Percentiles rank a stretch among this genome's conserved stretches.
phyloP scores from a whole-genome alignment of 2,888 invertebrate species.

The Adelognathus sp. region DNA sequence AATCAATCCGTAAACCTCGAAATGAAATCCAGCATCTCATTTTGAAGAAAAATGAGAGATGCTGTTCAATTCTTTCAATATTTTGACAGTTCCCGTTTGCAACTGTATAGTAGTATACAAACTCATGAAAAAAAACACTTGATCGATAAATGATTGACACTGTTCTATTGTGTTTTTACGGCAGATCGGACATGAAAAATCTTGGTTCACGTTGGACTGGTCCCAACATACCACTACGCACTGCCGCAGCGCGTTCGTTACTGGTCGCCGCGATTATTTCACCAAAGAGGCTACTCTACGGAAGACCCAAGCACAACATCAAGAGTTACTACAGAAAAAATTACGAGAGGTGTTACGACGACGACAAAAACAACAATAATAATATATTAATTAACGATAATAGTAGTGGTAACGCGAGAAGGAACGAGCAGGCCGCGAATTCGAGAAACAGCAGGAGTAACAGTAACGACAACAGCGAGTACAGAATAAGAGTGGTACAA shows the following conservation, averaged over 20 bases:
- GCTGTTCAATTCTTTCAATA: too few species aligned
- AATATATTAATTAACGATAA: conserved; percentile 40
- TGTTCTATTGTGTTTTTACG: too few species aligned
- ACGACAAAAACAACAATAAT: conserved; percentile 58
- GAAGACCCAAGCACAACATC: conserved; percentile 65
- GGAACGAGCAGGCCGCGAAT: conserved; percentile 58
- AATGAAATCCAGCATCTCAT: too few species aligned
- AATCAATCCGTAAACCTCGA: too few species aligned
- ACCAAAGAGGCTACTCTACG: conserved; percentile 70
- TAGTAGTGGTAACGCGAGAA: conserved; percentile 51
- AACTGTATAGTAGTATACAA: not conserved
- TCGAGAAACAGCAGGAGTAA: conserved; percentile 63
- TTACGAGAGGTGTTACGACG: conserved; percentile 56
- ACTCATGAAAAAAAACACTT: not conserved
- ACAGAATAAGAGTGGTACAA: conserved; percentile 60
- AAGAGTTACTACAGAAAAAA: conserved; percentile 57
- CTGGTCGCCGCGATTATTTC: conserved; percentile 80
- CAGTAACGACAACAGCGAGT: conserved; percentile 42
- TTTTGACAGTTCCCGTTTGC: too few species aligned
- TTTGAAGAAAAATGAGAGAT: too few species aligned
- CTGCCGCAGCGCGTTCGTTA: conserved; percentile 83
- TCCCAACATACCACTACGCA: conserved; percentile 86
- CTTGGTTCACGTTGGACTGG: conserved; percentile 87
- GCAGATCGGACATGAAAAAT: conserved; percentile 89
- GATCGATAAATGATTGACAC: too few species aligned